Evolutionary conservation across 2,888 invertebrate species (phyloP).

Genomic region (Tipula helvola): DNA sequence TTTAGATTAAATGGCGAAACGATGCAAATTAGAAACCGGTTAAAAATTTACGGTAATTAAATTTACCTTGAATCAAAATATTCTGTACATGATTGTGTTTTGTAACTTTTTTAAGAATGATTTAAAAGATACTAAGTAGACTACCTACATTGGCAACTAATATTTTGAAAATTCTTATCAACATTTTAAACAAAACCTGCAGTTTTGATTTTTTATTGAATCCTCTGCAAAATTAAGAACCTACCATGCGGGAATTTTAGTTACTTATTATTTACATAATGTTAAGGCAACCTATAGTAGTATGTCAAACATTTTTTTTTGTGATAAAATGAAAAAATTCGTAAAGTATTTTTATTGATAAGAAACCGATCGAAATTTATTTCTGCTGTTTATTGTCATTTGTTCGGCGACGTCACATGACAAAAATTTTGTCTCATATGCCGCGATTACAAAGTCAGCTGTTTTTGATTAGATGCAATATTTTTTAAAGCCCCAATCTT

Average conservation of each 20-base stretch:
- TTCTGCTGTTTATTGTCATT: background rate
- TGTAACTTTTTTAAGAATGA: background rate
- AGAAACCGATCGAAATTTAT: background rate
- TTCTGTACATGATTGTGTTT: background rate
- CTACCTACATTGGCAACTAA: too few relatives aligned
- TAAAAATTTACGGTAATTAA: background rate
- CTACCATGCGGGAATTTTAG: too few relatives aligned
- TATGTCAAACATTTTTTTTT: too few relatives aligned
- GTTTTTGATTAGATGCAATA: background rate
- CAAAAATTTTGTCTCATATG: background rate
- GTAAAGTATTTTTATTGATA: background rate
- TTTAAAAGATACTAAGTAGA: too few relatives aligned
- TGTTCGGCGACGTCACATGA: background rate
- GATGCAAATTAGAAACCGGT: background rate
- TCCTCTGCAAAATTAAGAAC: too few relatives aligned
- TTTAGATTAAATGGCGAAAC: background rate
- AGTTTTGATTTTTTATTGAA: too few relatives aligned
- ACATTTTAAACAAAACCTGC: too few relatives aligned
- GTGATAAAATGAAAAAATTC: background rate
- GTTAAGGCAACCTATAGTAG: too few relatives aligned
- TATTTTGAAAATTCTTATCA: too few relatives aligned
- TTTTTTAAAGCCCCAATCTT: background rate
- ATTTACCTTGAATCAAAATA: background rate
- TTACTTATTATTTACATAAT: too few relatives aligned
- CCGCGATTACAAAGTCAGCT: background rate